Conservation (phyloP, 2,113 vertebrate species). For the Rhinoderma darwinii region DNA sequence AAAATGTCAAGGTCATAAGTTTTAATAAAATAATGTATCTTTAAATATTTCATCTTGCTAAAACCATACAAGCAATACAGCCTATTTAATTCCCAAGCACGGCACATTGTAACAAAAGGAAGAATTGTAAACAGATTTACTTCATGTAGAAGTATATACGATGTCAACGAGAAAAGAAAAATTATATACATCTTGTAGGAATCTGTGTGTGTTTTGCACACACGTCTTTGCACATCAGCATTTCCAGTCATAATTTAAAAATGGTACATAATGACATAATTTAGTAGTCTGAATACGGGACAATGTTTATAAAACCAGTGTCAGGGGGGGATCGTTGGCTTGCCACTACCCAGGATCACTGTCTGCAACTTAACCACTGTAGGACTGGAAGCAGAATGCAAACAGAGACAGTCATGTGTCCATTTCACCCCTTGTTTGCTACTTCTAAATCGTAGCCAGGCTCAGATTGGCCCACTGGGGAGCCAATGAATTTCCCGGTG, state of each 20-base stretch:
- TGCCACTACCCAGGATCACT: slow-evolving; percentile 16
- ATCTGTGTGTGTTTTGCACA: background rate
- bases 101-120: background rate
- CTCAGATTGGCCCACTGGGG: no score
- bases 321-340: background rate
- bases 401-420: background rate
- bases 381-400: background rate
- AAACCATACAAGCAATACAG: no score
- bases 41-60: no score
- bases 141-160: background rate
- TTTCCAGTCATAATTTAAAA: slow-evolving; percentile 43
- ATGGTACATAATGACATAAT: slow-evolving; percentile 28
- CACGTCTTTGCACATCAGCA: background rate
- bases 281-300: slow-evolving; percentile 29
- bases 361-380: slow-evolving; percentile 43
- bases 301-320: slow-evolving; percentile 31
- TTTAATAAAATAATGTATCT: no score
- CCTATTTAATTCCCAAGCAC: no score
- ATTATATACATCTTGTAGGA: background rate
- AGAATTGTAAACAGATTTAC: background rate
- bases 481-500: no score
- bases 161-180: background rate
- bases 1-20: no score
- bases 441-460: background rate
- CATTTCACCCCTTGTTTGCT: background rate